Conservation (phyloP, 2,113 vertebrate genomes). For the Amphiprion ocellaris region DNA sequence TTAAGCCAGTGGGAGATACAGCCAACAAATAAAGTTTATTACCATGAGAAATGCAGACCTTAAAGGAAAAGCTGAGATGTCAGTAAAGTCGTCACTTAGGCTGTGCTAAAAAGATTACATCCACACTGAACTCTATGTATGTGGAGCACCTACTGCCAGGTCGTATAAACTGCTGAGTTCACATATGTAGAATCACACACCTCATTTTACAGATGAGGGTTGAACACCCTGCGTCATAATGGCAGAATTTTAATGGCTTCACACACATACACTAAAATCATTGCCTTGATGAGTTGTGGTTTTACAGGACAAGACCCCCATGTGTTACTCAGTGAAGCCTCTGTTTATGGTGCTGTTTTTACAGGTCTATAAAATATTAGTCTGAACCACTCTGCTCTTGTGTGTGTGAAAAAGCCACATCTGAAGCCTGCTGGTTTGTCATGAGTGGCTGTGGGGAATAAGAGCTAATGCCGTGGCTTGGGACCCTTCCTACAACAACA, state of each 20-base stretch:
- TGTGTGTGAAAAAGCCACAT: constrained; percentile 82
- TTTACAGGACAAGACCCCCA: constrained; percentile 77
- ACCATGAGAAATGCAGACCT: constrained; percentile 61
- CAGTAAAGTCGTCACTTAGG: constrained; percentile 54
- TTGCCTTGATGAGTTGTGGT: constrained; percentile 70
- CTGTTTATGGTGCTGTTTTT: constrained; percentile 85
- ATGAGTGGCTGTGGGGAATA: constrained; percentile 78
- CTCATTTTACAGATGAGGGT: constrained; percentile 66
- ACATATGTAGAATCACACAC: constrained; percentile 43
- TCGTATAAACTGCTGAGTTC: constrained; percentile 44
- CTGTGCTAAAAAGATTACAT: constrained; percentile 40
- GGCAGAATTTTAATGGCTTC: constrained; percentile 64
- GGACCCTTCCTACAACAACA: constrained; percentile 78
- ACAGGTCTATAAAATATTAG: constrained; percentile 85
- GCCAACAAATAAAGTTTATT: constrained; percentile 71
- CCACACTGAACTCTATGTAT: constrained; percentile 30
- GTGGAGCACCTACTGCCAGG: constrained; percentile 43
- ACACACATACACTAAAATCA: constrained; percentile 58
- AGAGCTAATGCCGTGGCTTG: constrained; percentile 77
- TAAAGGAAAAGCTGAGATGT: constrained; percentile 56
- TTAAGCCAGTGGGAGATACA: constrained; percentile 35
- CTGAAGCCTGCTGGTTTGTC: constrained; percentile 79
- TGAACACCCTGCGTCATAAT: constrained; percentile 67
- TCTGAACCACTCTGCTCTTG: constrained; percentile 80
- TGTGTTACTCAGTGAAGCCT: constrained; percentile 77